phyloP scores from a whole-genome alignment of 1,140 invertebrate genomes.

The Trachelipus rathkii region DNA sequence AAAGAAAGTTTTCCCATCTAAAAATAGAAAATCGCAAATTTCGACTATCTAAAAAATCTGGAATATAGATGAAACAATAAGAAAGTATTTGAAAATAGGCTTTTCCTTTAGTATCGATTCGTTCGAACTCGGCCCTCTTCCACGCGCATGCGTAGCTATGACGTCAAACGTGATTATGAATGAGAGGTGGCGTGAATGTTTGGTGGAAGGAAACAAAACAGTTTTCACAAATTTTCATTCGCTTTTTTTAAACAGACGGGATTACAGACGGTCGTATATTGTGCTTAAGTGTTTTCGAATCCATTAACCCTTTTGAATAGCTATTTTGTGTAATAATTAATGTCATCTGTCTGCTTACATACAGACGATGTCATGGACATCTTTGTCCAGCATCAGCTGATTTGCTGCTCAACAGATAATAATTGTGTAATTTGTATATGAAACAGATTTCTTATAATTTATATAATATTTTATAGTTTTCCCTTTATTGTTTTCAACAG shows the following conservation, averaged over 20 bases:
- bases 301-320: not conserved
- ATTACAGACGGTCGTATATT: not conserved
- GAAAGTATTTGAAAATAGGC: not conserved
- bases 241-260: not conserved
- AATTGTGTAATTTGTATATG: not conserved
- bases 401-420: not conserved
- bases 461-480: not conserved
- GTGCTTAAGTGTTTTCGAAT: not conserved
- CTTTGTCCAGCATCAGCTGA: conserved; percentile 1
- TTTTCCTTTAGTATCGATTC: not conserved
- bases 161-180: conserved; percentile 6
- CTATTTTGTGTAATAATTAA: not conserved
- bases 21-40: too few relatives aligned
- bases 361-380: not conserved
- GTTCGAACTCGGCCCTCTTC: not conserved
- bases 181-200: not conserved
- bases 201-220: not conserved
- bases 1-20: too few relatives aligned
- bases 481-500: not conserved
- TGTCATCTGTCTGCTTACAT: not conserved
- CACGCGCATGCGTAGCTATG: not conserved
- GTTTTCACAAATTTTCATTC: not conserved
- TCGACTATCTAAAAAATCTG: too few relatives aligned
- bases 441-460: not conserved
- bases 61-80: not conserved